Conservation (phyloP, 1,140 invertebrate species). For the Saccostrea cuccullata region DNA sequence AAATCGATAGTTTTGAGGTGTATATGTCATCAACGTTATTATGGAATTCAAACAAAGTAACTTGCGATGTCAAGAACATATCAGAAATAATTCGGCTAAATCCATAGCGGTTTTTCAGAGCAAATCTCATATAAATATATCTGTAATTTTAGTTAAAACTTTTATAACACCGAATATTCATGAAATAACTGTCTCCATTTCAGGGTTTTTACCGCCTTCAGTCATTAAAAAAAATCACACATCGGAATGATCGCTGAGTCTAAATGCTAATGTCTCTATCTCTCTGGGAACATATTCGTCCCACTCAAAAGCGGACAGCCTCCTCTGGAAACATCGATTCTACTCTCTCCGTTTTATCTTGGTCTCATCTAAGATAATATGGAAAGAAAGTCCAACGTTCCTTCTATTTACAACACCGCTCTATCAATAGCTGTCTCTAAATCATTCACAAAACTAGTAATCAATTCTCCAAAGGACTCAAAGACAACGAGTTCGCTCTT, state of each 20-base stretch:
- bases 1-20: conserved; percentile 1
- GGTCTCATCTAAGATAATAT: conserved; percentile 8
- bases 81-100: background rate
- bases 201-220: too few species aligned
- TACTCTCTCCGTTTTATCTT: background rate
- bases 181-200: too few species aligned
- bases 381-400: background rate
- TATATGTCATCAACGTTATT: conserved; percentile 2
- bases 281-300: background rate
- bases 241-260: background rate
- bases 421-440: conserved; percentile 6
- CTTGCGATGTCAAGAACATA: background rate
- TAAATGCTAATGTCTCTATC: background rate
- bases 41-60: background rate
- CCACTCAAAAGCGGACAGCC: background rate
- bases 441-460: conserved; percentile 1
- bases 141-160: too few species aligned
- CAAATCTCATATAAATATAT: too few species aligned
- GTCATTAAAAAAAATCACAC: background rate
- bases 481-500: background rate
- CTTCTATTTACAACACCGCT: background rate
- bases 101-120: too few species aligned
- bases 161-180: too few species aligned
- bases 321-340: background rate
- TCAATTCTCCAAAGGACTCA: background rate